Evolutionary conservation across 2,888 invertebrate genomes (phyloP), one percentile per base, ranked within the genome.

Genomic region (Plagodis pulveraria): DNA sequence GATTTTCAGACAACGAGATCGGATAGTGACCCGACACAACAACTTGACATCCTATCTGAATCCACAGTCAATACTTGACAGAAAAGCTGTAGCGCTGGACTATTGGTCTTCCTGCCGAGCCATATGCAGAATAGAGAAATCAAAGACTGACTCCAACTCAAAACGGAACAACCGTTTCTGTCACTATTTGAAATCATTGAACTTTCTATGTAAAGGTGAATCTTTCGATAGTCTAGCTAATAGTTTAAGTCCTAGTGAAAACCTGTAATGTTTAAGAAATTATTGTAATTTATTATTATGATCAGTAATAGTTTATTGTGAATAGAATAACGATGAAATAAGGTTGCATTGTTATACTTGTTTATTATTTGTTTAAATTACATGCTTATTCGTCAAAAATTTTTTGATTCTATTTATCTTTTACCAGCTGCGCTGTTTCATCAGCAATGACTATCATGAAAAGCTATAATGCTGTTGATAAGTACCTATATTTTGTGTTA

Each of bases 101-200:
- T 96, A 96, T 78, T 94, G 96, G 83, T 93, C 97, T 0, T 80
- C 89, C 0, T 89, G 96, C 66, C 93, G 97, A 38, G 83, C 93
- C 11, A 96, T 97, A 56, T 95, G 96, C 66, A 94, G 96, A 65
- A 89, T 94, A 44, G 97, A 97, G 78, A 94, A 94, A 69, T 73
- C 73, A 10, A 94, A 96, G 72, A 92, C 94, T 38, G 93, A 94
- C 48, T 82, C 76, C 34, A 95, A 93, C 71, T 87, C 80, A 0
- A 96, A 96, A 77, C 93, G 96, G 62, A 94, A 95, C 63, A 96
- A 96, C 74, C 93, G 97, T 56, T 97, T 96, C 84, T 96, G 95
- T 84, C 96, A 96, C 81, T 97, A 97, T 84, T 90, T 97, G n/a
- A 94, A 95, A 69, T 94, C 94, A 50, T 79, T 94, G 58, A 93